These are phyloP conservation scores for Oncopodura yosiiana DNA, from an alignment of 1,140 invertebrate genomes.

Conservation along the genomic window DNA sequence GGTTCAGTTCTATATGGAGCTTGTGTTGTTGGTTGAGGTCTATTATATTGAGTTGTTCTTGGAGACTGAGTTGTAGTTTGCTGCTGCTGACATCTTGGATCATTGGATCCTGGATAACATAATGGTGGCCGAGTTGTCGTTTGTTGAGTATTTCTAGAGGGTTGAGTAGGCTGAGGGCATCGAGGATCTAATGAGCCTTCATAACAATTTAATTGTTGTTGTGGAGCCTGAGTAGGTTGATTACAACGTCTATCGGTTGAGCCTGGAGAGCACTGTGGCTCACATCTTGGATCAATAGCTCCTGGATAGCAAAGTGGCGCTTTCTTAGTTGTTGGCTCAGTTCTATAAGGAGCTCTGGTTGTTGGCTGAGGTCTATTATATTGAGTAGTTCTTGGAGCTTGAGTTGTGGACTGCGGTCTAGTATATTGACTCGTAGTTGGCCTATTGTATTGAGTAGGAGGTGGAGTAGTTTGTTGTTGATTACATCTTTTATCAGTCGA, in stretches of 20 bases:
- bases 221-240: conserved; percentile 37
- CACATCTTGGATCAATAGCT: conserved; percentile 39
- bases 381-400: background rate
- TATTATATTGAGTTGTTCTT: no score
- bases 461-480: conserved; percentile 3
- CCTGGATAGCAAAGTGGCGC: conserved; percentile 36
- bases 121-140: conserved; percentile 29
- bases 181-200: conserved; percentile 41
- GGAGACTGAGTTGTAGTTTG: conserved; percentile 35
- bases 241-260: conserved; percentile 35
- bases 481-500: conserved; percentile 39
- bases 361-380: background rate
- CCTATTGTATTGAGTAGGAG: background rate
- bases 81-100: conserved; percentile 41
- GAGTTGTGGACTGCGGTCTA: conserved; percentile 8
- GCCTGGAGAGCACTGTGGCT: conserved; percentile 36
- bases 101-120: conserved; percentile 40
- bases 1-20: background rate
- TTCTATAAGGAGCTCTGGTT: background rate
- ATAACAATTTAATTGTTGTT: conserved; percentile 35
- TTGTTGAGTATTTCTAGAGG: conserved; percentile 1
- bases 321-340: conserved; percentile 12
- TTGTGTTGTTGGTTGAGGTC: background rate
- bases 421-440: background rate
- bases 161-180: conserved; percentile 37